These are phyloP conservation scores for Brachypodius melanocephalos DNA, from an alignment of 2,113 vertebrate species.

Conservation along the genomic window DNA sequence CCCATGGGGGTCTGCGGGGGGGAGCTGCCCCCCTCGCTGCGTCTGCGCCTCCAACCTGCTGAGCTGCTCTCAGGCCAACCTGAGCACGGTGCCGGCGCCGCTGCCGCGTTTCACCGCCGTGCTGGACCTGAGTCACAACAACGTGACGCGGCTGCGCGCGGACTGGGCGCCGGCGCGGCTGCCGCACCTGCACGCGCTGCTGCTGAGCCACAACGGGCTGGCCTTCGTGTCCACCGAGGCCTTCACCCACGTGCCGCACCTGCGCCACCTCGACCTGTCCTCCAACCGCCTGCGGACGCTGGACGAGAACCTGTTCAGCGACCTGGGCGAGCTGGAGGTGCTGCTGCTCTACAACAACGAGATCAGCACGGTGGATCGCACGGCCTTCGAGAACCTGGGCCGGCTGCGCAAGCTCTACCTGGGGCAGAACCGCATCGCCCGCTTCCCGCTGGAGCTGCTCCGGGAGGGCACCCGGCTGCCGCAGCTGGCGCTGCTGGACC, in stretches of 20 bases:
- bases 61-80: constrained; percentile 90
- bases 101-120: constrained; percentile 84
- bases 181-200: constrained; percentile 83
- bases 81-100: constrained; percentile 74
- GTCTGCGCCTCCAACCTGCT: constrained; percentile 96
- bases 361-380: constrained; percentile 84
- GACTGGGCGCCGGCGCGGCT: constrained; percentile 85
- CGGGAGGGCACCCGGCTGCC: constrained; percentile 81
- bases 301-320: constrained; percentile 90
- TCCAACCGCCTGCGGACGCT: constrained; percentile 83
- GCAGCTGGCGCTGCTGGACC: constrained; percentile 85
- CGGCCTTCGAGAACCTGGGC: constrained; percentile 81
- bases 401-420: constrained; percentile 93
- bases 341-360: constrained; percentile 93
- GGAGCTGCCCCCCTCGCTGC: constrained; percentile 83
- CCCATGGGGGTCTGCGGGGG: background rate
- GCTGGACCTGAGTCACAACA: constrained; percentile 92
- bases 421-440: constrained; percentile 89
- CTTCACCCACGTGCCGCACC: constrained; percentile 81
- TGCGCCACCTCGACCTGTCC: constrained; percentile 91
- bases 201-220: constrained; percentile 90
- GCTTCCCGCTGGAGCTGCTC: constrained; percentile 90
- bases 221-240: constrained; percentile 90
- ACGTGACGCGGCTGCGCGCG: constrained; percentile 77
- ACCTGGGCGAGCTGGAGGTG: constrained; percentile 84